phyloP scores from a whole-genome alignment of 2,113 vertebrate species.

The Callospermophilus lateralis region DNA sequence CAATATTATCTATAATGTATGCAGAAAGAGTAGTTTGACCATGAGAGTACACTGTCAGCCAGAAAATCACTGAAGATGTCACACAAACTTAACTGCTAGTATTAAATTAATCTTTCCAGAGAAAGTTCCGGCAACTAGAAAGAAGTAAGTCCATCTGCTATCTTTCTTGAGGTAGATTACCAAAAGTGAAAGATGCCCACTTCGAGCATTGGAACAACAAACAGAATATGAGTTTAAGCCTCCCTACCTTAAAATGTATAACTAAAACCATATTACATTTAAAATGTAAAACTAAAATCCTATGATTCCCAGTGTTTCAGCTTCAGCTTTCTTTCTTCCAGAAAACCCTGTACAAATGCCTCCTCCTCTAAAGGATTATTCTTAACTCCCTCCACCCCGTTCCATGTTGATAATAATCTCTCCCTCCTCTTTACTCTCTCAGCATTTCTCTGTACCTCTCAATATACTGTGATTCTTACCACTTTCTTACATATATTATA shows the following conservation, averaged over 20 bases:
- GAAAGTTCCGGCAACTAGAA: background rate
- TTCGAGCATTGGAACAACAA: background rate
- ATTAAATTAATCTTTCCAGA: constrained; percentile 46
- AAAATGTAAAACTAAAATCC: background rate
- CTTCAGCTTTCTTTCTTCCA: background rate
- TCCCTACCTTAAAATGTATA: background rate
- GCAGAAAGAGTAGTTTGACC: background rate
- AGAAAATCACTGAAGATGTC: background rate
- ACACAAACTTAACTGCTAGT: background rate
- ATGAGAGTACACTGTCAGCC: background rate
- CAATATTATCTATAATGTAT: background rate
- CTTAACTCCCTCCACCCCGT: background rate
- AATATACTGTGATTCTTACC: background rate
- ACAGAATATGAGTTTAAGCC: background rate
- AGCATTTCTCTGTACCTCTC: constrained; percentile 25
- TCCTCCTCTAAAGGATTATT: background rate
- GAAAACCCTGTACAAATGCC: background rate
- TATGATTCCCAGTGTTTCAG: background rate
- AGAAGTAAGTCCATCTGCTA: background rate
- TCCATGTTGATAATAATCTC: background rate
- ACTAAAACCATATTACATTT: background rate
- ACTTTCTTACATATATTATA: background rate
- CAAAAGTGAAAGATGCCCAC: background rate
- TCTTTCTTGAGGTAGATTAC: background rate
- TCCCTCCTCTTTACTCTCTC: background rate